Evolutionary conservation across 2,888 invertebrate species (phyloP).

Genomic region (Drosophila putrida): DNA sequence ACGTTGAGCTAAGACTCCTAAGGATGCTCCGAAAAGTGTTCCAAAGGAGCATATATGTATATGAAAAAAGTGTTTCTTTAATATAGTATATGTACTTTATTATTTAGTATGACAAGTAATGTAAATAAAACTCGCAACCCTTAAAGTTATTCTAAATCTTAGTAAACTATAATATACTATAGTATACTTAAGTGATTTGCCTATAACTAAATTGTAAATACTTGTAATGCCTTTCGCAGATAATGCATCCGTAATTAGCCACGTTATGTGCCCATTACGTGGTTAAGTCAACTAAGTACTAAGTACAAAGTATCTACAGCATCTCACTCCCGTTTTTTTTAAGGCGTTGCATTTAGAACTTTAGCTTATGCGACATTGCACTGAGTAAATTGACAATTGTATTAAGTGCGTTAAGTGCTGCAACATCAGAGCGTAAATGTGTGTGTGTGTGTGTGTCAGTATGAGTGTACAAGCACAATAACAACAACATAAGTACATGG

Average conservation of each 20-base stretch:
- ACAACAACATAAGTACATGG: slow-evolving; percentile 36
- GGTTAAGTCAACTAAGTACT: slow-evolving; percentile 25
- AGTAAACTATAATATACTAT: neutral
- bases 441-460: slow-evolving; percentile 9
- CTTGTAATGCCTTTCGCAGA: neutral
- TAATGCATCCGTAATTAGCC: slow-evolving; percentile 34
- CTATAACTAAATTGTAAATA: neutral
- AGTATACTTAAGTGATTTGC: neutral
- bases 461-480: slow-evolving; percentile 8
- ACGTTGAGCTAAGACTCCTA: too few species aligned
- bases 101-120: too few species aligned
- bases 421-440: slow-evolving; percentile 19
- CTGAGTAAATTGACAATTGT: slow-evolving; percentile 70
- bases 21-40: too few species aligned
- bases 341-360: neutral
- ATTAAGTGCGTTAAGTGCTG: slow-evolving; percentile 70
- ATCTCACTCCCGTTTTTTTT: too few species aligned
- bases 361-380: slow-evolving; percentile 34
- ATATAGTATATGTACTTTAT: too few species aligned
- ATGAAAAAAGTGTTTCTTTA: too few species aligned
- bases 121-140: neutral
- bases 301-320: slow-evolving; percentile 27
- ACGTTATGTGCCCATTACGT: slow-evolving; percentile 34
- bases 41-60: too few species aligned
- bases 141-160: neutral